A percentile compares a stretch with the other conserved stretches of the same genome.
phyloP scores from a whole-genome alignment of 2,888 invertebrate genomes.

The Cephus spinipes region DNA sequence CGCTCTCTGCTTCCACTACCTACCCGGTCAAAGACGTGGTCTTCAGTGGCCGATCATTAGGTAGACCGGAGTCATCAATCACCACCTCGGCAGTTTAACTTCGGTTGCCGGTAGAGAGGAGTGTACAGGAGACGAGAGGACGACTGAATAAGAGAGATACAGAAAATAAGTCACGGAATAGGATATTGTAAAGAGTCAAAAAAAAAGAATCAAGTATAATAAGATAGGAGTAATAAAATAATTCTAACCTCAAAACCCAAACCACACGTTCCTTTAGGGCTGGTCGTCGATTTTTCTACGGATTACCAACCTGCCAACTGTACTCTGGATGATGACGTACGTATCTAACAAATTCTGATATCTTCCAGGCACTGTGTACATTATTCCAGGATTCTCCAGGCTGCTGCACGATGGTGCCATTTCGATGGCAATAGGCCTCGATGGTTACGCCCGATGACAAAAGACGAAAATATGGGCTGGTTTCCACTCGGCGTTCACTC shows the following conservation, averaged over 20 bases:
- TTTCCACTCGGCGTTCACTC: slow-evolving; percentile 36
- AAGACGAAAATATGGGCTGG: slow-evolving; percentile 51
- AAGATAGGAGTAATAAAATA: background rate
- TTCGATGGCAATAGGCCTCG: slow-evolving; percentile 4
- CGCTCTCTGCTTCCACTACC: slow-evolving; percentile 6
- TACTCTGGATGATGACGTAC: background rate
- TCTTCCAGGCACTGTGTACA: background rate
- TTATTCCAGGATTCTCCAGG: background rate
- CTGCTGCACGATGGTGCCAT: background rate
- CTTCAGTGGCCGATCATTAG: slow-evolving; percentile 47
- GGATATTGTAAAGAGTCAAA: background rate
- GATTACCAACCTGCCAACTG: background rate
- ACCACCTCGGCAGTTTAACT: slow-evolving; percentile 46
- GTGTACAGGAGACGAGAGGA: background rate
- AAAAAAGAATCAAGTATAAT: background rate
- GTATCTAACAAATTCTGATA: background rate
- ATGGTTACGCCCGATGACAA: slow-evolving; percentile 44
- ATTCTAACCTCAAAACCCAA: background rate
- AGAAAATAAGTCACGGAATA: background rate
- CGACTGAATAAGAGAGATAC: background rate
- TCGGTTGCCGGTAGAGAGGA: slow-evolving; percentile 37
- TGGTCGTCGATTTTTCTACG: background rate
- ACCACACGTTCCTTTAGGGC: background rate
- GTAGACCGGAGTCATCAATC: slow-evolving; percentile 50
- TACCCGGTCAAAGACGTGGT: slow-evolving; percentile 4